Evolutionary conservation across 1,140 invertebrate genomes (phyloP), one percentile per base, ranked within the genome.

Genomic region (Lineus longissimus): DNA sequence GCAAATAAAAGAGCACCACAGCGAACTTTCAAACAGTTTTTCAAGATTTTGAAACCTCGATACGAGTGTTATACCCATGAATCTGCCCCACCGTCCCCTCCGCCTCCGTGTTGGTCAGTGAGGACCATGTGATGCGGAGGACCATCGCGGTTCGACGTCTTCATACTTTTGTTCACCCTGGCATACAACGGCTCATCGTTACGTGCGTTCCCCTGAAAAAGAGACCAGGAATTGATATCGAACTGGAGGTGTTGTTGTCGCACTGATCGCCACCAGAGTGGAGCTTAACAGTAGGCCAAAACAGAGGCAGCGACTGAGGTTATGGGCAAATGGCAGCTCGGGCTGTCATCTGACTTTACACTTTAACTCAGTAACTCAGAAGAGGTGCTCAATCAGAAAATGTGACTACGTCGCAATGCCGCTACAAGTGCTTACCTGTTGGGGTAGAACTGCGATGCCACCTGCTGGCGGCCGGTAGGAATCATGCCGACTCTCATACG

Each of bases 131-230:
- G 47, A 51, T 51, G 19, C 6, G 47, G 47, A n/a, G n/a, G 4
- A 23, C 47, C 19, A 23, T 51, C 33, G 6, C 33, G 33, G 33
- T 36, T 36, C 15, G 33, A 36, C 15, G 33, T 36, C 33, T 36
- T 36, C 33, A 36, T 51, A 51, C 47, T 51, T 27, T 51, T 51
- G 47, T 51, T 51, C 47, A 51, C 47, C 19, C 47, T 19, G 19
- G 47, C 47, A 27, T 51, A 51, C 47, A 51, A 27, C n/a, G 47
- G 47, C n/a, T 51, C 47, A 27, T 51, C 25, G 19, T 6, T 19
- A 7, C 25, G 6, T 19, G 47, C 6, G n/a, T n/a, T n/a, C 6
- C n/a, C n/a, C 25, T 19, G 25, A n/a, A 51, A 51, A 51, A 7
- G 6, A 23, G n/a, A 51, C 4, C 47, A 51, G n/a, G 6, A n/a